A percentile compares a stretch with the other conserved stretches of the same genome.
Conservation (phyloP, 2,113 vertebrate genomes). For the Nipponia nippon region DNA sequence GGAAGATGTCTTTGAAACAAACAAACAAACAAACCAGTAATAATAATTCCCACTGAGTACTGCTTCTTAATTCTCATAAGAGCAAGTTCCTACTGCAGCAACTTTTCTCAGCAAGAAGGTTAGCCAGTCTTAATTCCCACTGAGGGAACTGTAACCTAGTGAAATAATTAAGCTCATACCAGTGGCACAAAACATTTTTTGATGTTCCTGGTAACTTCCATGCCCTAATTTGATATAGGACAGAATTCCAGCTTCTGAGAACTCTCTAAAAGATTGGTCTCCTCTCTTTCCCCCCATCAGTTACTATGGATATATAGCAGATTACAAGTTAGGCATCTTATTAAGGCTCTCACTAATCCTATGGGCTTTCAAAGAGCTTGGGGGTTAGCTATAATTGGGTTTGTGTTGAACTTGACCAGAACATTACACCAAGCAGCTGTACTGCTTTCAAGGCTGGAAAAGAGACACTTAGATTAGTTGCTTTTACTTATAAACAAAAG, state of each 20-base stretch:
- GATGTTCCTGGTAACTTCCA: not conserved
- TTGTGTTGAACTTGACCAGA: conserved; percentile 18
- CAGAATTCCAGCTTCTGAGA: not conserved
- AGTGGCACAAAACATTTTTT: not conserved
- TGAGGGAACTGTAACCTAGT: not conserved
- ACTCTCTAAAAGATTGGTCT: not conserved
- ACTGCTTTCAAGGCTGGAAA: not conserved
- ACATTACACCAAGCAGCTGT: not conserved
- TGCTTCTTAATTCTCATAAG: not conserved
- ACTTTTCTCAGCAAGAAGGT: not conserved
- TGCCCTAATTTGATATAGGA: not conserved
- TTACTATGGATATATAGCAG: not conserved
- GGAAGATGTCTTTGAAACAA: not conserved
- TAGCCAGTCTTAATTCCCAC: not conserved
- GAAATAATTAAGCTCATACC: not conserved
- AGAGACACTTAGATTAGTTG: not conserved
- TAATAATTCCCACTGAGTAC: not conserved
- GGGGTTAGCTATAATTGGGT: not conserved
- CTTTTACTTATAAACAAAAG: not conserved
- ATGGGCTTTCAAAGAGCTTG: not conserved
- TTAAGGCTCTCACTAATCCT: not conserved
- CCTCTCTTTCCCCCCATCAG: not conserved
- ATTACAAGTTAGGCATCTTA: not conserved
- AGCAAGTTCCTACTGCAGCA: not conserved
- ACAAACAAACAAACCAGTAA: not conserved